Evolutionary conservation across 2,888 invertebrate species (phyloP).

Genomic region (Netelia virgata): DNA sequence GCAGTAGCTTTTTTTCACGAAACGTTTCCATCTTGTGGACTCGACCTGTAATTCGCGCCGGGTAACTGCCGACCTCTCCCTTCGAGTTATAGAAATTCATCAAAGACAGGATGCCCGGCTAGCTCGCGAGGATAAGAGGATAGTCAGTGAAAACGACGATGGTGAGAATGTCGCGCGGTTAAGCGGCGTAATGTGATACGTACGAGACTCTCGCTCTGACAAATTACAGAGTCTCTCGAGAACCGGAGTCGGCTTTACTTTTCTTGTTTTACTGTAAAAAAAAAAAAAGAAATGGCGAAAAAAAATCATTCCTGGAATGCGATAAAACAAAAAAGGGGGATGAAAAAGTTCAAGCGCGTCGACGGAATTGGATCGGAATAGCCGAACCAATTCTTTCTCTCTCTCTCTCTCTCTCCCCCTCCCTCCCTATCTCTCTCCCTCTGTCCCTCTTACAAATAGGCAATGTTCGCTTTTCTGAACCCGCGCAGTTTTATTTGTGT

Average conservation of each 20-base stretch:
- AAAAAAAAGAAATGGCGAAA: no score
- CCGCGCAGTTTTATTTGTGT: constrained; percentile 53
- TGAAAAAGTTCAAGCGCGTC: neutral
- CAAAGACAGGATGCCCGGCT: constrained; percentile 42
- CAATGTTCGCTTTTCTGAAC: constrained; percentile 25
- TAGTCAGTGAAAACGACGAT: neutral
- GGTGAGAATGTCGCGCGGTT: constrained; percentile 48
- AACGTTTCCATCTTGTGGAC: constrained; percentile 27
- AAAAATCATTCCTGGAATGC: neutral
- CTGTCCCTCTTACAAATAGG: neutral
- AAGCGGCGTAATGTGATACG: constrained; percentile 14
- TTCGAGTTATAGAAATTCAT: constrained; percentile 55
- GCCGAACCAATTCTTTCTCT: neutral
- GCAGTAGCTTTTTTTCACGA: constrained; percentile 12
- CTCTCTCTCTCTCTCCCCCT: neutral
- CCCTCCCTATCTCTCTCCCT: neutral
- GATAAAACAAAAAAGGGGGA: neutral
- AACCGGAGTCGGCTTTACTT: neutral
- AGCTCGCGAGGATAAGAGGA: neutral
- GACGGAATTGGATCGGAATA: neutral
- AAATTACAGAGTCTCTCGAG: constrained; percentile 25
- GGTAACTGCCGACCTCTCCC: constrained; percentile 15
- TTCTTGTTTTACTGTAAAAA: no score
- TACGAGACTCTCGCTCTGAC: constrained; percentile 18
- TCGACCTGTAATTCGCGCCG: constrained; percentile 40